Conservation (phyloP, 2,113 vertebrate genomes). For the Opisthocomus hoazin region DNA sequence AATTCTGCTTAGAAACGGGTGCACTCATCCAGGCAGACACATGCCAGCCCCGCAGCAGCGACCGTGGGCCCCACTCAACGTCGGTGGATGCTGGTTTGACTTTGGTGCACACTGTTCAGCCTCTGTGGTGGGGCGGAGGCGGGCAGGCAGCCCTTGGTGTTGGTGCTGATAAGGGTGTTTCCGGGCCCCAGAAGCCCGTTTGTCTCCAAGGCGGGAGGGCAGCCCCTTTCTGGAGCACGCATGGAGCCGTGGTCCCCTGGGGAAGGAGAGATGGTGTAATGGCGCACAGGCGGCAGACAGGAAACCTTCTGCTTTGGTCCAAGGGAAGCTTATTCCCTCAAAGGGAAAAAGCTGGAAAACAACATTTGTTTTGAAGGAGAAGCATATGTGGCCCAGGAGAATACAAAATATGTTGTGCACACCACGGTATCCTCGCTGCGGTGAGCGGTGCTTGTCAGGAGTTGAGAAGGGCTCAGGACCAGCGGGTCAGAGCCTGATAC, state of each 20-base stretch:
- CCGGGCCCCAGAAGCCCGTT: rapidly evolving
- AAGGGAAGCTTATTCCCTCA: neutral
- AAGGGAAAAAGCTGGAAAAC: neutral
- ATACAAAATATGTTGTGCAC: neutral
- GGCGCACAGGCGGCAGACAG: neutral
- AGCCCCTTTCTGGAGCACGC: neutral
- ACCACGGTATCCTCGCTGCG: neutral
- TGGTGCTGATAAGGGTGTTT: neutral
- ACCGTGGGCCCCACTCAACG: no score
- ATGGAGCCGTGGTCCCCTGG: neutral
- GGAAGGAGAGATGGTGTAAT: neutral
- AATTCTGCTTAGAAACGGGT: rapidly evolving
- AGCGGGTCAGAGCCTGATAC: neutral
- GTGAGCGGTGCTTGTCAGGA: neutral
- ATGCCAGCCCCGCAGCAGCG: rapidly evolving
- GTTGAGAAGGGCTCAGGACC: neutral
- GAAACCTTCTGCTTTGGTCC: neutral
- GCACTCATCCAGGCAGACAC: neutral
- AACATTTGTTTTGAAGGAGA: neutral
- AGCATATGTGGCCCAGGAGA: neutral
- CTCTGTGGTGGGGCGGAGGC: neutral
- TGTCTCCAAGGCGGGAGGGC: neutral
- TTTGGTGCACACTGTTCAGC: neutral
- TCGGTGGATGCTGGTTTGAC: neutral
- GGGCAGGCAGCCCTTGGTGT: rapidly evolving